A percentile compares a stretch with the other conserved stretches of the same genome.
These are phyloP conservation scores for Rhynchomys soricoides DNA, from an alignment of 2,113 vertebrate species.

Conservation along the genomic window DNA sequence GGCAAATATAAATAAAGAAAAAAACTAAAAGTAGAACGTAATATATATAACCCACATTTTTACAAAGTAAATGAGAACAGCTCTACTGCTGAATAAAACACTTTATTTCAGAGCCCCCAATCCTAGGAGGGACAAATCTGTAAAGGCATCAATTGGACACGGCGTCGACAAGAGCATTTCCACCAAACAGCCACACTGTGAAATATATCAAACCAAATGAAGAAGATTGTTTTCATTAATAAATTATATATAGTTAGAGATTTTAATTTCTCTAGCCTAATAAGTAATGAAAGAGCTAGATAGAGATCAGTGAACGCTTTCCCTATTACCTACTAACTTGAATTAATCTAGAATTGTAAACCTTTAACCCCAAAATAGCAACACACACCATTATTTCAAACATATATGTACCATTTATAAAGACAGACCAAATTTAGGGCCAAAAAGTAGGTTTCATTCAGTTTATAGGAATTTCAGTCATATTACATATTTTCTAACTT, in stretches of 20 bases:
- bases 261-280: background rate
- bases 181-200: background rate
- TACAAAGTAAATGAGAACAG: background rate
- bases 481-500: background rate
- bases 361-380: background rate
- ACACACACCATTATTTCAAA: background rate
- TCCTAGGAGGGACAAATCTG: background rate
- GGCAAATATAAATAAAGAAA: background rate
- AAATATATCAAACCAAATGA: background rate
- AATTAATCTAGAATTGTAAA: background rate
- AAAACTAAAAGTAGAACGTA: background rate
- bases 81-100: background rate
- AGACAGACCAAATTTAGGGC: background rate
- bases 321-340: background rate
- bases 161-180: background rate
- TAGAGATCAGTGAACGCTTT: background rate
- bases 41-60: background rate
- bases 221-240: background rate
- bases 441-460: background rate
- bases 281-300: background rate
- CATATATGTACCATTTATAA: background rate
- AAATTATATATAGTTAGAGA: background rate
- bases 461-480: background rate
- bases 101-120: background rate
- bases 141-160: background rate